Evolutionary conservation across 37 sponge, comb jelly and placozoan genomes (phyloP).

Genomic region (Corticium candelabrum): DNA sequence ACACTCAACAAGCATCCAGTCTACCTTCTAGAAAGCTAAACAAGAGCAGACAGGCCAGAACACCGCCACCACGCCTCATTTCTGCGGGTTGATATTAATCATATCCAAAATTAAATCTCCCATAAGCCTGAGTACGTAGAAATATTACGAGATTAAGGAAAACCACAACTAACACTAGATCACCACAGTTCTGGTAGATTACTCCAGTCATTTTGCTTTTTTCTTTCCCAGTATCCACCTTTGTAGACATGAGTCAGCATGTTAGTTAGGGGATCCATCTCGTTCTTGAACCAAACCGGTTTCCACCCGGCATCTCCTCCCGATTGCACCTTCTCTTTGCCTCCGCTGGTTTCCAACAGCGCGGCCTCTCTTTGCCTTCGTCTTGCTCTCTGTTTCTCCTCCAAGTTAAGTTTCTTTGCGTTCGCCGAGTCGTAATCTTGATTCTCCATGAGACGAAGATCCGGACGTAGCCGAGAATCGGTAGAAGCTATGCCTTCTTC

Average conservation of each 20-base stretch:
- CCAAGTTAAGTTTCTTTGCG: constrained; percentile 41
- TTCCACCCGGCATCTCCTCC: constrained; percentile 49
- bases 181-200: constrained; percentile 22
- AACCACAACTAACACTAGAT: no score
- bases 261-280: constrained; percentile 56
- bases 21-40: no score
- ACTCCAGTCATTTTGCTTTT: constrained; percentile 24
- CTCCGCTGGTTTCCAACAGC: constrained; percentile 56
- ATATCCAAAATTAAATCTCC: no score
- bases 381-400: constrained; percentile 51
- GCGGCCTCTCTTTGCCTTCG: constrained; percentile 74
- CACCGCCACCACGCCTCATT: no score
- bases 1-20: no score
- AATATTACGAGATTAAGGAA: no score
- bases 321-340: constrained; percentile 46
- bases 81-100: no score
- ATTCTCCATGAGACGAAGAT: constrained; percentile 75
- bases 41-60: no score
- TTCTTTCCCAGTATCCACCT: constrained; percentile 94
- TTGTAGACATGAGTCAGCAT: constrained; percentile 67
- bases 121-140: no score
- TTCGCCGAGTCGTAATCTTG: constrained; percentile 78
- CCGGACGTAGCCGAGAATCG: constrained; percentile 81
- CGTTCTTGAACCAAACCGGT: constrained; percentile 76
- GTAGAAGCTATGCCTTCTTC: constrained; percentile 86